phyloP scores from a whole-genome alignment of 2,888 invertebrate species.

The Ptycholaimellus sp. region DNA sequence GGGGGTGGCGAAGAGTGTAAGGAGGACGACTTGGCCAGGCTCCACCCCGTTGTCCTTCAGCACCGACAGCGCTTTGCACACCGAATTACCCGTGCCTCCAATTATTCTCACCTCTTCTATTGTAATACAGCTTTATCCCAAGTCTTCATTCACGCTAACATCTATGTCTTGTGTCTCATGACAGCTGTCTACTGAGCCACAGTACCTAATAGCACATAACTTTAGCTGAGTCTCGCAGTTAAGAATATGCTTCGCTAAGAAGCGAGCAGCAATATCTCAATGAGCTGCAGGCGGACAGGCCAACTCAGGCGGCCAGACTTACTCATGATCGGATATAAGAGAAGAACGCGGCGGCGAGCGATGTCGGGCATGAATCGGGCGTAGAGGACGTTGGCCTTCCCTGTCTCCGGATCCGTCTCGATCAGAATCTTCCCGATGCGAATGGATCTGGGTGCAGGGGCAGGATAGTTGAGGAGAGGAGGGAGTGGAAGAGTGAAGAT shows the following conservation, averaged over 20 bases:
- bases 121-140: too few species aligned
- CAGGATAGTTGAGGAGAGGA: too few species aligned
- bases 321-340: constrained; percentile 98
- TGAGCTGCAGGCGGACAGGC: background rate
- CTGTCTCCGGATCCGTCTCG: constrained; percentile 63
- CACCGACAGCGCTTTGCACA: constrained; percentile 71
- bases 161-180: too few species aligned
- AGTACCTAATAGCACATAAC: too few species aligned
- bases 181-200: too few species aligned
- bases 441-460: constrained; percentile 59
- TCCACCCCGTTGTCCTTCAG: constrained; percentile 74
- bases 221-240: too few species aligned
- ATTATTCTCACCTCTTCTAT: too few species aligned
- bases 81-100: constrained; percentile 69
- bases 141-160: background rate
- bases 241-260: too few species aligned
- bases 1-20: constrained; percentile 88
- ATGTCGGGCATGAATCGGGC: constrained; percentile 89
- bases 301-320: constrained; percentile 19
- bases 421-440: constrained; percentile 92
- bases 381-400: constrained; percentile 83
- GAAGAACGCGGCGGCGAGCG: constrained; percentile 53
- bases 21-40: constrained; percentile 79
- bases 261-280: background rate
- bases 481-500: too few species aligned